Evolutionary conservation across 2,888 invertebrate genomes (phyloP), one percentile per base, ranked within the genome.

Genomic region (Margaritifera margaritifera): DNA sequence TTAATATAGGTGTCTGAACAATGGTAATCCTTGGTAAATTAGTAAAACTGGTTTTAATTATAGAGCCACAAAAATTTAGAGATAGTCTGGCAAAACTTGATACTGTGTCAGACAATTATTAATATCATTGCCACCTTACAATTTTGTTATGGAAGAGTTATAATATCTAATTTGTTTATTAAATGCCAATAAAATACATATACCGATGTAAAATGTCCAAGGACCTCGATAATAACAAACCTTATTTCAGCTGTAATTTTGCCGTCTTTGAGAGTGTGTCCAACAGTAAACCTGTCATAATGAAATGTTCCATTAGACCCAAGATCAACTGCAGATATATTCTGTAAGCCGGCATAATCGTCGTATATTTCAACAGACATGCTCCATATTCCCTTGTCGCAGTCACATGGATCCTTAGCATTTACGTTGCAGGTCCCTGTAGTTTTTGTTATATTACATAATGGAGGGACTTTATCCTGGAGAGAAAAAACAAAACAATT

Each of bases 381-480:
- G 6, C 62, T 64, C 74, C 74, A 75, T 27, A 52, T 72, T 22
- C 64, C 27, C 18, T 69, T 72, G 11, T 64, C 66, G 61, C 74
- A 75, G 20, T 63, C 58, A 25, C 74, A 75, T 5, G 69, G 52
- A 60, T 75, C 71, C 0, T 62, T 53, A 18, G 71, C 74, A 42
- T 42, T 42, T 11, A 72, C 52, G 42, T 72, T 60, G 65, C 74
- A 75, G 51, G 50, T 69, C 1, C 71, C 74, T 19, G 22, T 65
- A 2, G 58, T 62, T n/a, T 25, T 62, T 31, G 71, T 75, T 1
- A 75, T 60, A 57, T 67, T 75, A 53, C 74, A 75, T 50, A 52
- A 63, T 18, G 74, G 74, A 8, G 64, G 51, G 18, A 31, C 60
- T 11, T 22, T 67, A 51, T 75, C 74, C 42, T 42, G 42, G 42